Conservation (phyloP, 2,797 vertebrate genomes). For the Hyperoplus immaculatus region DNA sequence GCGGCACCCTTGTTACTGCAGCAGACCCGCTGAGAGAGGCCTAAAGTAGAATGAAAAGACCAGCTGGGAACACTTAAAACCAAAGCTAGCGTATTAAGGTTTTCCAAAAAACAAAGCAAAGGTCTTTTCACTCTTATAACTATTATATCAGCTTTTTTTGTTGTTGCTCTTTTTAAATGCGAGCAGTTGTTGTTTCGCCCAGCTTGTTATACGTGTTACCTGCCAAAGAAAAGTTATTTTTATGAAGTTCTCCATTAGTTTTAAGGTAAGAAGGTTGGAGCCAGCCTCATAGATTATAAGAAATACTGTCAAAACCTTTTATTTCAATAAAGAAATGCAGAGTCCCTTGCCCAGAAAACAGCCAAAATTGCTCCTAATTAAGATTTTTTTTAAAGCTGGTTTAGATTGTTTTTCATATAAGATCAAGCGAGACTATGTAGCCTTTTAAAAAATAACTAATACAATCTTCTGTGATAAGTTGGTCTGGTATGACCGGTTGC, state of each 20-base stretch:
- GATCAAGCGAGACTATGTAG: not conserved
- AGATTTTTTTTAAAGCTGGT: not conserved
- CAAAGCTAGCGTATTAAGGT: conserved; percentile 69
- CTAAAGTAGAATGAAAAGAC: conserved; percentile 61
- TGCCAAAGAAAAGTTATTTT: conserved; percentile 50
- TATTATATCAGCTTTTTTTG: conserved; percentile 43
- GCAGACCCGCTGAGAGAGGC: conserved; percentile 71
- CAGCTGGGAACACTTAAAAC: conserved; percentile 81
- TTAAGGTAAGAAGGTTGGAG: conserved; percentile 29
- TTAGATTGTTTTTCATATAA: not conserved
- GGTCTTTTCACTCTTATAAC: conserved; percentile 67
- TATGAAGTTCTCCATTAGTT: conserved; percentile 18
- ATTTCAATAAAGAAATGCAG: conserved; percentile 45
- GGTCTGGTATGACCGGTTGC: not conserved
- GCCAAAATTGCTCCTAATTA: not conserved
- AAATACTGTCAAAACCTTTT: conserved; percentile 39
- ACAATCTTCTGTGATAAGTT: not conserved
- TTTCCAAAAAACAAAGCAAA: conserved; percentile 72
- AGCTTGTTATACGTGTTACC: conserved; percentile 48
- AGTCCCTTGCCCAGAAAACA: not conserved
- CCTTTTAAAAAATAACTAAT: not conserved
- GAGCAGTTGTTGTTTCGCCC: conserved; percentile 40
- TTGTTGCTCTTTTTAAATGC: conserved; percentile 16
- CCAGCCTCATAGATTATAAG: conserved; percentile 31
- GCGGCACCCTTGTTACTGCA: conserved; percentile 72